Evolutionary conservation across 1,140 invertebrate genomes (phyloP).

Genomic region (Formica selysi): DNA sequence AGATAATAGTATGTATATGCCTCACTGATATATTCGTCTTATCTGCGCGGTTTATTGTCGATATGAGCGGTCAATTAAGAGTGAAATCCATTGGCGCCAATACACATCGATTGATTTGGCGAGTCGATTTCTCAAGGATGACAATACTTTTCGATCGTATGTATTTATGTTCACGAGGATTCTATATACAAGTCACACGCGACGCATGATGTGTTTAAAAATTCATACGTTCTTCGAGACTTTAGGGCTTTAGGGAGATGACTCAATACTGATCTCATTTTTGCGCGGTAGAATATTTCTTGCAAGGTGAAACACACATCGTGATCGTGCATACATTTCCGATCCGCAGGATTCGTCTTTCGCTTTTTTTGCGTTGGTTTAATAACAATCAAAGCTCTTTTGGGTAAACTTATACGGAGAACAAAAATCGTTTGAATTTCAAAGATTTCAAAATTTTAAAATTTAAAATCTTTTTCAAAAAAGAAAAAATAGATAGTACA

Average conservation of each 20-base stretch:
- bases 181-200: not conserved
- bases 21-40: conserved; percentile 11
- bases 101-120: not conserved
- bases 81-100: not conserved
- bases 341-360: not conserved
- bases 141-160: conserved; percentile 1
- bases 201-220: not conserved
- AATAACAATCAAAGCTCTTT: not conserved
- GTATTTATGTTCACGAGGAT: not conserved
- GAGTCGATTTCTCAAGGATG: conserved; percentile 14
- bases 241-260: not conserved
- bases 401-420: not conserved
- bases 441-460: not conserved
- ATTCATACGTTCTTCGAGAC: conserved; percentile 6
- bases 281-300: not conserved
- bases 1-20: conserved; percentile 7
- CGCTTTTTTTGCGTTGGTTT: not conserved
- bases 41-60: conserved; percentile 24
- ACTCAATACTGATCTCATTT: conserved; percentile 31
- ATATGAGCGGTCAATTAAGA: conserved; percentile 33
- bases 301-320: not conserved
- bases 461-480: not conserved
- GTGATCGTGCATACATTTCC: conserved; percentile 35
- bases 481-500: not conserved
- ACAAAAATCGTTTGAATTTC: not conserved